Conservation (phyloP, 2,113 vertebrate species). For the Lipophrys pholis region DNA sequence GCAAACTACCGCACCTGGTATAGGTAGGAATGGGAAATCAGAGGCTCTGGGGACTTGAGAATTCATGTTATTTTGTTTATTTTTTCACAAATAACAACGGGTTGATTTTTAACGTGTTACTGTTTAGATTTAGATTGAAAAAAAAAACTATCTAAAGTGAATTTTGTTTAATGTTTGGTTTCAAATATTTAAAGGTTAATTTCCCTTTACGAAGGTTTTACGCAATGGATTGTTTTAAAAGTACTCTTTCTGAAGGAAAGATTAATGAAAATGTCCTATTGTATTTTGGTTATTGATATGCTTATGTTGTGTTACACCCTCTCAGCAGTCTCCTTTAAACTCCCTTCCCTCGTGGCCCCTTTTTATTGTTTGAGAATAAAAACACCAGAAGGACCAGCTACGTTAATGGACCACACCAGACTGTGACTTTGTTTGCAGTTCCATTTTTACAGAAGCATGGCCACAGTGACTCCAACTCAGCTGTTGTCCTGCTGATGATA, state of each 20-base stretch:
- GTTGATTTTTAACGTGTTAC: too few relatives aligned
- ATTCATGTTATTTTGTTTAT: background rate
- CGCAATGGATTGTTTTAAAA: too few relatives aligned
- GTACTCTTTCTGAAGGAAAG: background rate
- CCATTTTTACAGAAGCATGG: background rate
- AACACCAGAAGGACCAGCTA: background rate
- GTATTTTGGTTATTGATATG: slow-evolving; percentile 4
- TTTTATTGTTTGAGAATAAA: slow-evolving; percentile 1
- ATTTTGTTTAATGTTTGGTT: too few relatives aligned
- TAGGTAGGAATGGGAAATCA: slow-evolving; percentile 53
- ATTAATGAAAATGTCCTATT: background rate
- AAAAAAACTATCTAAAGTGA: too few relatives aligned
- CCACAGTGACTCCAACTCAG: background rate
- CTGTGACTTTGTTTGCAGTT: background rate
- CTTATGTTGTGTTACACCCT: slow-evolving; percentile 20
- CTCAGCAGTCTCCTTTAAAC: slow-evolving; percentile 12
- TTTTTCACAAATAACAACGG: too few relatives aligned
- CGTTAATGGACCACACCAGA: background rate
- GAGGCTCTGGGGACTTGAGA: background rate
- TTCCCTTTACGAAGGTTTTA: too few relatives aligned
- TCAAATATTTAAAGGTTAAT: too few relatives aligned
- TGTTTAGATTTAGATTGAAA: too few relatives aligned
- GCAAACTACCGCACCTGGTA: slow-evolving; percentile 46
- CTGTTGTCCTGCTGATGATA: slow-evolving; percentile 40
- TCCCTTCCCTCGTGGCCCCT: background rate